Conservation (phyloP, 2,113 vertebrate species). For the Microtus pennsylvanicus region DNA sequence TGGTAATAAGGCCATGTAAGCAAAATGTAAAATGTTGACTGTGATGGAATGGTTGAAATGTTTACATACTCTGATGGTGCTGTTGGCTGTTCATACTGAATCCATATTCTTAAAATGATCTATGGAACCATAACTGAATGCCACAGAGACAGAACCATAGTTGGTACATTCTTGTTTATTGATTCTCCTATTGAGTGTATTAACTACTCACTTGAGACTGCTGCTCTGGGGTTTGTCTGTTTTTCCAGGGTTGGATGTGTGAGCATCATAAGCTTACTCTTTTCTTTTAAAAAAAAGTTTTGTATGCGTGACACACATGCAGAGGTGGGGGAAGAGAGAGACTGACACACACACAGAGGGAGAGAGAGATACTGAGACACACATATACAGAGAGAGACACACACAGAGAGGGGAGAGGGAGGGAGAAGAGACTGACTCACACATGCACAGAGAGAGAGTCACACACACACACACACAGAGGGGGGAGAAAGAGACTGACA, state of each 20-base stretch:
- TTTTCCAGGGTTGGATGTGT: background rate
- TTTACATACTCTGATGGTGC: constrained; percentile 44
- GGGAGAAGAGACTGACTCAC: too few relatives aligned
- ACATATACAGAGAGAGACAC: too few relatives aligned
- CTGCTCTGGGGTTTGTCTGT: background rate
- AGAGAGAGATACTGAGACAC: background rate
- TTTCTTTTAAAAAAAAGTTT: background rate
- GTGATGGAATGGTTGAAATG: constrained; percentile 43
- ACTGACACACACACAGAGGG: too few relatives aligned
- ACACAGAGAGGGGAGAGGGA: background rate
- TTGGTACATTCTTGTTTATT: background rate
- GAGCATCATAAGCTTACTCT: background rate
- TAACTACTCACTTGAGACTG: constrained; percentile 18
- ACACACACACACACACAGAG: background rate
- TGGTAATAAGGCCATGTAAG: constrained; percentile 66
- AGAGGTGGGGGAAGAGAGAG: too few relatives aligned
- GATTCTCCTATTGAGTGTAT: constrained; percentile 16
- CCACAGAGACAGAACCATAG: background rate
- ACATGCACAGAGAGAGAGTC: background rate
- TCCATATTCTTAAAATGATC: constrained; percentile 55
- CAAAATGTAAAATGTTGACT: constrained; percentile 61
- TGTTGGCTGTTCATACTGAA: constrained; percentile 48
- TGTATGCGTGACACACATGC: too few relatives aligned
- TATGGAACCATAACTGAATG: background rate
- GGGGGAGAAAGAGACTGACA: too few relatives aligned